Evolutionary conservation across 2,113 vertebrate species (phyloP).

Genomic region (Callospermophilus lateralis): DNA sequence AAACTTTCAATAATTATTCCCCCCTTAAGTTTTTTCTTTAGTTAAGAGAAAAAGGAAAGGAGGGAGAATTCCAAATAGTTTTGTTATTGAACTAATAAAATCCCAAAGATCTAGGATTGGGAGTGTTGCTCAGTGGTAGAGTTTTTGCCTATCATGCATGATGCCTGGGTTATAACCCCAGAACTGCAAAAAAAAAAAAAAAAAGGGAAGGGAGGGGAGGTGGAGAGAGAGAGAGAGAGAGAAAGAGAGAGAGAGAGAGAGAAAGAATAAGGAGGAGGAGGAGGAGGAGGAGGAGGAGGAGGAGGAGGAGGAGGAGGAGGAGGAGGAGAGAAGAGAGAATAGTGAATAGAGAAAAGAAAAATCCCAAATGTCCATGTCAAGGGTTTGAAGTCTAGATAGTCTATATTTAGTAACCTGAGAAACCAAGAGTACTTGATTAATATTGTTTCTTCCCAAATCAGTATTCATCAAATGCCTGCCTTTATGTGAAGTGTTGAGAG

Average conservation of each 20-base stretch:
- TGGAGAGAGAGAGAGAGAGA: too few relatives aligned
- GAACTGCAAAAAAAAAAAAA: too few relatives aligned
- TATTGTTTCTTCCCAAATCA: background rate
- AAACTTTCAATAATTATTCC: background rate
- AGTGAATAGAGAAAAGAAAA: background rate
- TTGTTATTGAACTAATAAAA: background rate
- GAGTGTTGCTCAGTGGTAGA: background rate
- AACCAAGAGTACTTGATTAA: background rate
- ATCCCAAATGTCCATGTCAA: background rate
- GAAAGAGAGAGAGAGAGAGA: too few relatives aligned
- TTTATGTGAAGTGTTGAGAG: background rate
- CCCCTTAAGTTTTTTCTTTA: background rate
- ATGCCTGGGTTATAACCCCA: background rate
- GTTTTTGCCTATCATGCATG: background rate
- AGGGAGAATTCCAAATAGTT: background rate
- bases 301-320: too few relatives aligned
- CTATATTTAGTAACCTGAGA: background rate
- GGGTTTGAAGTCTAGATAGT: background rate
- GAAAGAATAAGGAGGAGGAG: accelerated
- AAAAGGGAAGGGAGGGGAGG: too few relatives aligned
- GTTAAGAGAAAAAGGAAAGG: conserved; percentile 45
- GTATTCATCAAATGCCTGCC: background rate
- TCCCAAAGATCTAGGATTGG: background rate
- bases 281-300: too few relatives aligned
- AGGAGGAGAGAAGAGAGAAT: too few relatives aligned